Evolutionary conservation across 2,797 vertebrate genomes (phyloP).

Genomic region (Gobio occitaniae): DNA sequence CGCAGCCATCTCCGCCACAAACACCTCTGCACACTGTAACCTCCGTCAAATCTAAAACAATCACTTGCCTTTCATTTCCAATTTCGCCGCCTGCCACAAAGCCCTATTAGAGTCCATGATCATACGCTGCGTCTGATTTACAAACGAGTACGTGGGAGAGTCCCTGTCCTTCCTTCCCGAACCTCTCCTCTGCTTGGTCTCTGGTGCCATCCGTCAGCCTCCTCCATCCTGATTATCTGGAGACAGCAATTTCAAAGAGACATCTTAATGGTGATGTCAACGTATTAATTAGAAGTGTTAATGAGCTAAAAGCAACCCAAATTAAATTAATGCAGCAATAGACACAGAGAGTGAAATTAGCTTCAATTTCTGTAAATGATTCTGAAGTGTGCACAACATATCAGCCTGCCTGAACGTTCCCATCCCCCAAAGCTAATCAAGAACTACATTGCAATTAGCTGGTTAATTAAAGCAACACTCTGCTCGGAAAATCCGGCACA

Average conservation of each 20-base stretch:
- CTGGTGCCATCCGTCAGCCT: slow-evolving; percentile 94
- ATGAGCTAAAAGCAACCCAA: slow-evolving; percentile 99
- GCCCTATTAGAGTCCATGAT: slow-evolving; percentile 80
- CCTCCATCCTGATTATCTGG: slow-evolving; percentile 99
- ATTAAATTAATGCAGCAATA: slow-evolving; percentile 99
- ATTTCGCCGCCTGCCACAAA: slow-evolving; percentile 81
- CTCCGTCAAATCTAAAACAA: slow-evolving; percentile 83
- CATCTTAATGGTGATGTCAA: slow-evolving; percentile 99
- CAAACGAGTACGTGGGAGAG: slow-evolving; percentile 69
- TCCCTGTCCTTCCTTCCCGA: slow-evolving; percentile 58
- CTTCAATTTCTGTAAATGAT: slow-evolving; percentile 99
- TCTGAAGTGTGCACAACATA: slow-evolving; percentile 99
- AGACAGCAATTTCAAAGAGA: slow-evolving; percentile 99
- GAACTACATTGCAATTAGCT: slow-evolving; percentile 99
- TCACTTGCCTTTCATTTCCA: slow-evolving; percentile 84
- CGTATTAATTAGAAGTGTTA: slow-evolving; percentile 99
- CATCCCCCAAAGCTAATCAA: slow-evolving; percentile 99
- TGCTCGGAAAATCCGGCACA: slow-evolving; percentile 82
- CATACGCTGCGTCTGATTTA: slow-evolving; percentile 75
- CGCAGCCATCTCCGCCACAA: slow-evolving; percentile 67
- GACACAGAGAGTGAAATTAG: slow-evolving; percentile 99
- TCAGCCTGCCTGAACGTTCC: slow-evolving; percentile 95
- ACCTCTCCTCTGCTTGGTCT: slow-evolving; percentile 73
- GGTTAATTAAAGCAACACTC: slow-evolving; percentile 98
- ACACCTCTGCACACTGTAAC: slow-evolving; percentile 49